A percentile compares a stretch with the other conserved stretches of the same genome.
phyloP scores from a whole-genome alignment of 2,113 vertebrate species.

The Notothenia rossii region DNA sequence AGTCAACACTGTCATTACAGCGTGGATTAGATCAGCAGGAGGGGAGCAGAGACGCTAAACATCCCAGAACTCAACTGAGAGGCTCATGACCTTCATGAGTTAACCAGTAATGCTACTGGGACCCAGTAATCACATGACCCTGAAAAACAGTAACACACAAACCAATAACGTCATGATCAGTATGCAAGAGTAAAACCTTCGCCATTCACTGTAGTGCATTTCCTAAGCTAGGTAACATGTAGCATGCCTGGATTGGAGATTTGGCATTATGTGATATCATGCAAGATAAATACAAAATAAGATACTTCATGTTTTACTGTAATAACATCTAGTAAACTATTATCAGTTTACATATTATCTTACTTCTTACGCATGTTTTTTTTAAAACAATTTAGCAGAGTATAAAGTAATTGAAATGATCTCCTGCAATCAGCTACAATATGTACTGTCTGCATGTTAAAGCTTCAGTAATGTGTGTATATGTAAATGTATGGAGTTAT shows the following conservation, averaged over 20 bases:
- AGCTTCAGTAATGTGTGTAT: too few relatives aligned
- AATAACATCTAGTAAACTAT: background rate
- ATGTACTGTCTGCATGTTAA: background rate
- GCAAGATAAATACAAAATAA: background rate
- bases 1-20: conserved; percentile 73
- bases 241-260: background rate
- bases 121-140: conserved; percentile 14
- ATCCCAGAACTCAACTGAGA: conserved; percentile 40
- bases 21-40: conserved; percentile 67
- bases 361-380: too few relatives aligned
- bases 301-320: background rate
- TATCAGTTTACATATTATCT: background rate
- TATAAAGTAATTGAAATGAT: background rate
- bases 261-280: background rate
- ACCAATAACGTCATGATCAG: background rate
- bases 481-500: background rate
- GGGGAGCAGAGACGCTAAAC: conserved; percentile 52
- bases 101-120: conserved; percentile 18
- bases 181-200: background rate
- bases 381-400: too few relatives aligned
- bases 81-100: conserved; percentile 44
- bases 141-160: conserved; percentile 12
- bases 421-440: too few relatives aligned
- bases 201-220: background rate
- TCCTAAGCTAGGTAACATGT: background rate